Evolutionary conservation across 1,140 invertebrate genomes (phyloP).

Genomic region (Vollenhovia emeryi): DNA sequence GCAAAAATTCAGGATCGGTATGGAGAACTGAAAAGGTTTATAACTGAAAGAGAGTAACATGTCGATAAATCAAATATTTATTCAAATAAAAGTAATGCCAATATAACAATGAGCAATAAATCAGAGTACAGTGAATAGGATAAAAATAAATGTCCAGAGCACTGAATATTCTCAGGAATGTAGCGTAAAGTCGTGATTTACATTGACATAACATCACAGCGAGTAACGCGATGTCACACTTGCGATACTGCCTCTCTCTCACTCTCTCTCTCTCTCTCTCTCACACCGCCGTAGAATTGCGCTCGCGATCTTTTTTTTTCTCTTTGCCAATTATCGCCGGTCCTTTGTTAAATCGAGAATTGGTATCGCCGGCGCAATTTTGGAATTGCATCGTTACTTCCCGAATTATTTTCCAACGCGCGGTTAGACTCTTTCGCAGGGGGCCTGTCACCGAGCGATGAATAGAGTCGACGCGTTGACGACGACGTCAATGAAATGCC

Average conservation of each 20-base stretch:
- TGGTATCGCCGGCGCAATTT: not conserved
- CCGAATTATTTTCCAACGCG: not conserved
- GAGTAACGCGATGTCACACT: constrained; percentile 20
- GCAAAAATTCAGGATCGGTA: not conserved
- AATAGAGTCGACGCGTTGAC: constrained; percentile 14
- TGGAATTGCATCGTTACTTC: not conserved
- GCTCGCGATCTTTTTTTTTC: not conserved
- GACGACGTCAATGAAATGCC: constrained; percentile 29
- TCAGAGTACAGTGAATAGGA: constrained; percentile 12
- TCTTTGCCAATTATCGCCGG: not conserved
- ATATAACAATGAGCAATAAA: not conserved
- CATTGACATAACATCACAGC: not conserved
- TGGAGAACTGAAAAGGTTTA: not conserved
- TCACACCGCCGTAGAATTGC: not conserved
- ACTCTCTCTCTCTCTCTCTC: too few relatives aligned
- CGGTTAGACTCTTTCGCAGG: not conserved
- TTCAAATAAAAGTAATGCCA: not conserved
- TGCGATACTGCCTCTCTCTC: not conserved
- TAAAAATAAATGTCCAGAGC: constrained; percentile 18
- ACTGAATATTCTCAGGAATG: constrained; percentile 11
- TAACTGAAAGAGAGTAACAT: constrained; percentile 1
- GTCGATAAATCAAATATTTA: constrained; percentile 10
- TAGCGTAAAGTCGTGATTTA: constrained; percentile 8
- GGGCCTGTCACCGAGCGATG: not conserved
- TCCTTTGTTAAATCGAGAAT: not conserved